These are phyloP conservation scores for Eucera pruinosa DNA, from an alignment of 2,888 invertebrate species.

Conservation along the genomic window DNA sequence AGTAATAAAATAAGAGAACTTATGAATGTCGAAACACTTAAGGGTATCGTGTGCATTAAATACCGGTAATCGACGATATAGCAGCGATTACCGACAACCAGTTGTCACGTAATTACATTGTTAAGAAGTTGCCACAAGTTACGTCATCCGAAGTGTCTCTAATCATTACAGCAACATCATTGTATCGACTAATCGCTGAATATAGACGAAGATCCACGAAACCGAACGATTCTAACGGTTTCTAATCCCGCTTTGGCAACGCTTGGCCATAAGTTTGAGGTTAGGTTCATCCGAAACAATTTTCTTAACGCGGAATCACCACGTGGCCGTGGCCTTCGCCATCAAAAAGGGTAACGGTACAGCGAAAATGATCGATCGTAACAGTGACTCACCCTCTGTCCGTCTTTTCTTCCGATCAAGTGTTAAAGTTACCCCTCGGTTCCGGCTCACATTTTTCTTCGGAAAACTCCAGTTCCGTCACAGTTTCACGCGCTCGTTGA, in stretches of 20 bases:
- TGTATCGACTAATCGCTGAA: not conserved
- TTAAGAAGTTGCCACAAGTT: slow-evolving; percentile 3
- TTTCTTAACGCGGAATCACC: not conserved
- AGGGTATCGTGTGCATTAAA: not conserved
- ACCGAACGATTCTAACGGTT: not conserved
- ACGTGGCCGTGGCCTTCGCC: slow-evolving; percentile 35
- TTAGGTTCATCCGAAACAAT: slow-evolving; percentile 9
- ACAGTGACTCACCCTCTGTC: slow-evolving; percentile 66
- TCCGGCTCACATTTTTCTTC: slow-evolving; percentile 66
- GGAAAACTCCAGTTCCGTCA: not conserved
- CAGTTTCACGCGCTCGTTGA: slow-evolving; percentile 11
- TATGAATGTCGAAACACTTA: not conserved
- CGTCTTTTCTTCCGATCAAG: slow-evolving; percentile 59
- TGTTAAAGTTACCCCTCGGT: slow-evolving; percentile 49
- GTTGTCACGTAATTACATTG: not conserved
- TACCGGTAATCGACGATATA: slow-evolving; percentile 6
- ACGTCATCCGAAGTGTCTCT: not conserved
- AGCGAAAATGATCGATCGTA: slow-evolving; percentile 16
- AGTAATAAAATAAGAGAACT: too few relatives aligned
- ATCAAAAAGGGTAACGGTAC: not conserved
- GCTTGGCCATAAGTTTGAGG: slow-evolving; percentile 14
- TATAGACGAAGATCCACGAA: not conserved
- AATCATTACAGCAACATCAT: too few relatives aligned
- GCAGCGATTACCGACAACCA: slow-evolving; percentile 5
- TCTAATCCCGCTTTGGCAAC: slow-evolving; percentile 26